Percentiles rank a stretch among this genome's conserved stretches.
These are phyloP conservation scores for Panzeria rudis DNA, from an alignment of 2,888 invertebrate genomes.

Conservation along the genomic window DNA sequence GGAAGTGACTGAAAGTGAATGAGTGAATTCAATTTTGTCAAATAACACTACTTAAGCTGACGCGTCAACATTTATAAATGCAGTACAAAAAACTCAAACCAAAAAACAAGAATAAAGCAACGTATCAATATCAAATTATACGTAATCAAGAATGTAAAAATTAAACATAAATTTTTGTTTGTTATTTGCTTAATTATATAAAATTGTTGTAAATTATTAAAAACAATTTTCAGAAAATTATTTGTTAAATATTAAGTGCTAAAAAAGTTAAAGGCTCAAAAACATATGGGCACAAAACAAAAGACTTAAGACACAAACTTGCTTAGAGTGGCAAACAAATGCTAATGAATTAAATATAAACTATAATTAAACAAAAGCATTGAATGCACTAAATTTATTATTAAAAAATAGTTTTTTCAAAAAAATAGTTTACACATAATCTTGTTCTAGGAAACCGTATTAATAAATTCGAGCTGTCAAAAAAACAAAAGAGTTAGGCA, in stretches of 20 bases:
- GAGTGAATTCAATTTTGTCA: conserved; percentile 61
- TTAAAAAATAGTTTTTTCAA: neutral
- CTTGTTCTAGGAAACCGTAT: neutral
- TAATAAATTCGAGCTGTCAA: neutral
- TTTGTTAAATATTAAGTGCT: conserved; percentile 3
- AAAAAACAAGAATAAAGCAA: conserved; percentile 11
- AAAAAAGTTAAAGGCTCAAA: conserved; percentile 14
- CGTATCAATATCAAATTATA: conserved; percentile 4
- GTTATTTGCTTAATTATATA: conserved; percentile 20
- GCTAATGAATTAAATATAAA: neutral
- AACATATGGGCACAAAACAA: conserved; percentile 9
- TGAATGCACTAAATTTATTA: neutral
- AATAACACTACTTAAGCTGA: conserved; percentile 52
- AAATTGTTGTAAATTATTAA: conserved; percentile 4
- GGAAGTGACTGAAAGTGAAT: conserved; percentile 34
- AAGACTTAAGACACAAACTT: conserved; percentile 39
- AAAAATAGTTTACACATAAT: neutral
- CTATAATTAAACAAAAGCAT: conserved; percentile 2
- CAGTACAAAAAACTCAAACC: neutral
- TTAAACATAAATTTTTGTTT: conserved; percentile 2
- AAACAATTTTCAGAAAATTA: neutral
- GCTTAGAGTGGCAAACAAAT: neutral
- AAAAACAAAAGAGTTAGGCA: too few relatives aligned
- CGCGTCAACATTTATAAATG: conserved; percentile 16
- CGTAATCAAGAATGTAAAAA: neutral